Evolutionary conservation across 2,113 vertebrate genomes (phyloP).

Genomic region (Pardalotus punctatus): DNA sequence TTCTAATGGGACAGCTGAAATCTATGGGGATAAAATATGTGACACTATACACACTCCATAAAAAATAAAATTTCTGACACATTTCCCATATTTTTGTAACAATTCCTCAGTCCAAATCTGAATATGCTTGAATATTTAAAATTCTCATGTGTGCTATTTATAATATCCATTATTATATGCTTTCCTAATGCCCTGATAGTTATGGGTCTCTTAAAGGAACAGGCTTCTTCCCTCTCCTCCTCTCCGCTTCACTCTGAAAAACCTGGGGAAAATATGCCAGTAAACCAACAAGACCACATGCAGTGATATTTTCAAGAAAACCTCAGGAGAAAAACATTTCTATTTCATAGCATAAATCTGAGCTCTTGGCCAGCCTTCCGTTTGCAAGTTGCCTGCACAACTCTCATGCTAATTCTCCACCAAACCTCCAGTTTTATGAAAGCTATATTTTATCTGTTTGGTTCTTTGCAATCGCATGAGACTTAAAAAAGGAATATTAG

Average conservation of each 20-base stretch:
- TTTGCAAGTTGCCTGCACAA: slow-evolving; percentile 63
- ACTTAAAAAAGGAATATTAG: slow-evolving; percentile 74
- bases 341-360: slow-evolving; percentile 77
- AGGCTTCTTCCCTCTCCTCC: neutral
- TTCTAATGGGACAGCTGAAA: slow-evolving; percentile 43
- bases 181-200: slow-evolving; percentile 22
- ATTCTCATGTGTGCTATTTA: slow-evolving; percentile 60
- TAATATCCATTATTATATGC: neutral
- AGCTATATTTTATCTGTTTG: slow-evolving; percentile 81
- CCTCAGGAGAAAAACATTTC: slow-evolving; percentile 75
- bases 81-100: slow-evolving; percentile 43
- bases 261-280: slow-evolving; percentile 50
- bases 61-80: slow-evolving; percentile 12
- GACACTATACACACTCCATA: slow-evolving; percentile 32
- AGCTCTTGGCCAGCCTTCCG: slow-evolving; percentile 70
- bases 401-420: slow-evolving; percentile 76
- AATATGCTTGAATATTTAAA: slow-evolving; percentile 39
- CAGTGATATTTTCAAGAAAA: slow-evolving; percentile 74
- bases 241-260: slow-evolving; percentile 44
- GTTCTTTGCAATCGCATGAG: slow-evolving; percentile 69
- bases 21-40: slow-evolving; percentile 41
- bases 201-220: slow-evolving; percentile 59
- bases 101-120: slow-evolving; percentile 47
- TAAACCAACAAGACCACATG: slow-evolving; percentile 66
- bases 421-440: slow-evolving; percentile 79